Evolutionary conservation across 2,888 invertebrate species (phyloP), one percentile per base, ranked within the genome.

Genomic region (Nebria brevicollis): DNA sequence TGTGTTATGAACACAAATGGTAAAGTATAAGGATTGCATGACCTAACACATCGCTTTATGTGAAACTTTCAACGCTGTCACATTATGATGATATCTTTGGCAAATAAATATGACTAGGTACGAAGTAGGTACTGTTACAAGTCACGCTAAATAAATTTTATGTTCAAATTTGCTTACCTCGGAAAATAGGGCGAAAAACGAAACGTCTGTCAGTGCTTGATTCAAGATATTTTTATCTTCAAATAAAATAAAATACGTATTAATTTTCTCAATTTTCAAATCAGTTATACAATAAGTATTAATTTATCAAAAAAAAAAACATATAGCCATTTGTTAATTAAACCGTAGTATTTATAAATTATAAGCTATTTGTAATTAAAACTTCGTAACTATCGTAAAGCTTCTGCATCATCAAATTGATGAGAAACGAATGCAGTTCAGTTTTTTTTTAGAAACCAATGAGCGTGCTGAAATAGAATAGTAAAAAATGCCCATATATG

Each of bases 181-280:
- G 0, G 90, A 90, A 86, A 91, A 91, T 34, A 90, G 87, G 4
- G 87, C 86, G 88, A 94, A 93, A 86, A 94, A 94, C 68, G 90
- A 89, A 10, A 92, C 89, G 84, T 94, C 93, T 43, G 91, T 91
- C 81, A 94, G 89, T 0, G 94, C 92, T 87, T 93, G 92, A 82
- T 91, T 91, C 84, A 95, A 88, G 83, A 94, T 91, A 26, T 91
- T 90, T 88, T 94, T 94, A 90, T 94, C 94, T 95, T 34, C 90
- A 72, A 91, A 92, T 83, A 84, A 82, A 85, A 83, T 65, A 77
- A 15, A 82, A 68, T 43, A 75, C n/a, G 5, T 34, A 34, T 34
- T 34, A 34, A 34, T 34, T 0, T 34, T 34, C 5, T 34, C 34
- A 34, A 34, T 34, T 5, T 34, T 34, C 34, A 20, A 20, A 20